Evolutionary conservation across 2,888 invertebrate species (phyloP), one percentile per base, ranked within the genome.

Genomic region (Crioceris asparagi): DNA sequence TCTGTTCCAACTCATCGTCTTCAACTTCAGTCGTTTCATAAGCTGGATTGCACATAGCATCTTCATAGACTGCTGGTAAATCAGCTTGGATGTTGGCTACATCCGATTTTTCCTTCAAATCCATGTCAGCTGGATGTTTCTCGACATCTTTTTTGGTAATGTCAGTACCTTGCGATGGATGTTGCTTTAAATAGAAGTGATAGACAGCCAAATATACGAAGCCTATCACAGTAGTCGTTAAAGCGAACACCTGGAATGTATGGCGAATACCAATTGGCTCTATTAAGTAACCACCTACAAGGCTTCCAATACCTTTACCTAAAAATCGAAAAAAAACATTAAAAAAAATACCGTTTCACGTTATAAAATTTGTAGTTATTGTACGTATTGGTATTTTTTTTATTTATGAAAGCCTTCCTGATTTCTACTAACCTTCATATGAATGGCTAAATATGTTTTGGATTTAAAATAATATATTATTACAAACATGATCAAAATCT

Each of bases 231-330:
- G 77, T 64, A 0, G 76, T 74, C 1, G 74, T 68, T 1, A 69
- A 68, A 0, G 83, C 66, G 54, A 83, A 83, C 46, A 81, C 71
- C 56, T 76, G 76, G 55, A 82, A 83, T 0, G 83, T 83, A 1
- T 74, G 70, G 36, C 83, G 67, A 4, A 81, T 79, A 6, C 83
- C 83, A 48, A 79, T 72, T 44, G 69, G 71, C 55, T 80, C 78
- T 70, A 83, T 83, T 36, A 82, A 60, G 56, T 79, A 82, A 8
- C 83, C 84, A 10, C 84, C 84, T 35, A 80, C 71, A 38, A 84
- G 62, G 59, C 83, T 82, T 29, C 84, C 84, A 4, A 79, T 66
- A 21, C 83, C 83, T 60, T 81, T 80, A 35, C 83, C 82, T 83
- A 60, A 10, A 65, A 56, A n/a, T n/a, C n/a, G n/a, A n/a, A 33